phyloP scores from a whole-genome alignment of 2,888 invertebrate species.

The Cephus spinipes region DNA sequence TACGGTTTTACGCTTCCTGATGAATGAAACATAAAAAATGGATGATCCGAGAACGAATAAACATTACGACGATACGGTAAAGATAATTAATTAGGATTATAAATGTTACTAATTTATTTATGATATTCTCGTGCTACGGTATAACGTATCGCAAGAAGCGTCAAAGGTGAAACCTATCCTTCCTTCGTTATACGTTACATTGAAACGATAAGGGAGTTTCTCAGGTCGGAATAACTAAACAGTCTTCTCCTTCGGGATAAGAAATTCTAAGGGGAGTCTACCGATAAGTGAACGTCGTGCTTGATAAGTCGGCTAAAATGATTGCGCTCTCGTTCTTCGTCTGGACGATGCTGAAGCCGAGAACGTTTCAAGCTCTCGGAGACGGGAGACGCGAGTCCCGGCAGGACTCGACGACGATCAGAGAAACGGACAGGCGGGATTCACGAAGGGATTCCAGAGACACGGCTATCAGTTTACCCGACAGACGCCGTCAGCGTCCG shows the following conservation, averaged over 20 bases:
- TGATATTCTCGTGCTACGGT: background rate
- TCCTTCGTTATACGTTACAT: background rate
- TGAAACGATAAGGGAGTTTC: background rate
- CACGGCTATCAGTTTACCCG: slow-evolving; percentile 37
- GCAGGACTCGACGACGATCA: slow-evolving; percentile 33
- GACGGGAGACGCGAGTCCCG: slow-evolving; percentile 42
- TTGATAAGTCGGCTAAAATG: slow-evolving; percentile 35
- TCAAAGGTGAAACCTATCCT: background rate
- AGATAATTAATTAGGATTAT: background rate
- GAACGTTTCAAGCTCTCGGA: slow-evolving; percentile 23
- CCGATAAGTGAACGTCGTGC: background rate
- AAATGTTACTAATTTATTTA: background rate
- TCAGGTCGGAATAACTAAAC: background rate
- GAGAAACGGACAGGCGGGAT: slow-evolving; percentile 32
- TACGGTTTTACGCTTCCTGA: background rate
- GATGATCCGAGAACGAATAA: background rate
- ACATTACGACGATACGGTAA: background rate
- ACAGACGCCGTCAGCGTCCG: slow-evolving; percentile 45
- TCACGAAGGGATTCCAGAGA: slow-evolving; percentile 43
- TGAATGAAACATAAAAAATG: background rate
- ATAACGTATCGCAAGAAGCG: background rate
- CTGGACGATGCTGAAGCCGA: slow-evolving; percentile 48
- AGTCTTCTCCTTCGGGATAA: background rate
- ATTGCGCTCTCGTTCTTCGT: slow-evolving; percentile 53
- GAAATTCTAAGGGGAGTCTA: background rate